Evolutionary conservation across 2,888 invertebrate genomes (phyloP).

Genomic region (Dysmachus trigonus): DNA sequence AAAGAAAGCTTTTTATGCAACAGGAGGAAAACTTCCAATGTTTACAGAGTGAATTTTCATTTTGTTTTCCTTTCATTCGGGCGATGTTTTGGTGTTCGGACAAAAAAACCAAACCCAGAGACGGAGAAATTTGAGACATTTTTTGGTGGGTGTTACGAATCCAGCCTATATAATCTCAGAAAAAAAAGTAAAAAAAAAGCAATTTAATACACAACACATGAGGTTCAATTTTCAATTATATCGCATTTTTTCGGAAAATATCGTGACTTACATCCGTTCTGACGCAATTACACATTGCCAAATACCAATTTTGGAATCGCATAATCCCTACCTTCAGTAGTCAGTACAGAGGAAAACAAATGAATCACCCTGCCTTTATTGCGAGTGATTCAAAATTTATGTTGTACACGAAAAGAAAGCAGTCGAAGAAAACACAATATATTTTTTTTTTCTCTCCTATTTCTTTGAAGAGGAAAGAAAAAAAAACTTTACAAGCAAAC

Average conservation of each 20-base stretch:
- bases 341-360: background rate
- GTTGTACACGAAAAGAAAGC: background rate
- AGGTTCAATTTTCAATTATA: background rate
- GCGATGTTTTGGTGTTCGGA: background rate
- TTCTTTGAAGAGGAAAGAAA: background rate
- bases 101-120: background rate
- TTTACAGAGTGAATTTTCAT: background rate
- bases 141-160: background rate
- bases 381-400: background rate
- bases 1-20: constrained; percentile 20
- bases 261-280: background rate
- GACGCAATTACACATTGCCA: background rate
- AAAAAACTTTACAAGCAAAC: background rate
- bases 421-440: background rate
- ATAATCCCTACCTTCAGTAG: too few relatives aligned
- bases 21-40: constrained; percentile 33
- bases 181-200: background rate
- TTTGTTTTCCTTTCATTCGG: background rate
- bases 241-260: background rate
- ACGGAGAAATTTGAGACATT: background rate
- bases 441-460: background rate
- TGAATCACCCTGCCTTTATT: background rate
- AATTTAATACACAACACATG: too few relatives aligned
- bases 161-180: background rate
- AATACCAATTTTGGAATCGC: background rate